Evolutionary conservation across 2,888 invertebrate genomes (phyloP).

Genomic region (Euplagia quadripunctaria): DNA sequence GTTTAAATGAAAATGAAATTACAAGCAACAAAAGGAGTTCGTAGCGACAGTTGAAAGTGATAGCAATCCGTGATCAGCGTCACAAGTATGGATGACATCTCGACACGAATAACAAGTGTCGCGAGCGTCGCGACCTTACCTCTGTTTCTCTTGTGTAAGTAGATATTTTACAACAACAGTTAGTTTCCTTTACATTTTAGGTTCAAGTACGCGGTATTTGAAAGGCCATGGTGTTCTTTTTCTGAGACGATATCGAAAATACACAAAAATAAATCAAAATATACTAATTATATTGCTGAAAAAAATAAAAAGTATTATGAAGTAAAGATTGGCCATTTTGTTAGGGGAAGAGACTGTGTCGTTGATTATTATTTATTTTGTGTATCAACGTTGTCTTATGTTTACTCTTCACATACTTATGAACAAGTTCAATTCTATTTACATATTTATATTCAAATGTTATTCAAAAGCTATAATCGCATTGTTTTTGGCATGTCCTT

Average conservation of each 20-base stretch:
- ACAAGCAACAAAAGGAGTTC: slow-evolving; percentile 66
- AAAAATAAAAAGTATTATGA: not conserved
- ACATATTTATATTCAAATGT: not conserved
- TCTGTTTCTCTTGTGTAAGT: slow-evolving; percentile 24
- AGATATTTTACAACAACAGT: slow-evolving; percentile 41
- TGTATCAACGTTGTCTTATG: no score
- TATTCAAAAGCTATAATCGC: not conserved
- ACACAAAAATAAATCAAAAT: not conserved
- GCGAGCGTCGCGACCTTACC: slow-evolving; percentile 32
- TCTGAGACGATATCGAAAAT: not conserved
- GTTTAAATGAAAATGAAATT: slow-evolving; percentile 77
- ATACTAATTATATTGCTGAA: not conserved
- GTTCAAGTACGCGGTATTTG: not conserved
- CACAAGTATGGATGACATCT: slow-evolving; percentile 59
- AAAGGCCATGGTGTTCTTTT: slow-evolving; percentile 46
- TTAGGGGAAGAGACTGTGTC: not conserved
- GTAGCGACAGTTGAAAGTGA: slow-evolving; percentile 78
- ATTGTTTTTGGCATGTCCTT: not conserved
- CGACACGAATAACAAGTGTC: slow-evolving; percentile 69
- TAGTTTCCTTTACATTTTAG: not conserved
- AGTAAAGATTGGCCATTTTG: no score
- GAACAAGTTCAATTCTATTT: not conserved
- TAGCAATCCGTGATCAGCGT: slow-evolving; percentile 74
- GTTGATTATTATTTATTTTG: not conserved
- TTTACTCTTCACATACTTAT: no score